These are phyloP conservation scores for Hippocampus comes DNA, from an alignment of 2,113 vertebrate genomes.

Conservation along the genomic window DNA sequence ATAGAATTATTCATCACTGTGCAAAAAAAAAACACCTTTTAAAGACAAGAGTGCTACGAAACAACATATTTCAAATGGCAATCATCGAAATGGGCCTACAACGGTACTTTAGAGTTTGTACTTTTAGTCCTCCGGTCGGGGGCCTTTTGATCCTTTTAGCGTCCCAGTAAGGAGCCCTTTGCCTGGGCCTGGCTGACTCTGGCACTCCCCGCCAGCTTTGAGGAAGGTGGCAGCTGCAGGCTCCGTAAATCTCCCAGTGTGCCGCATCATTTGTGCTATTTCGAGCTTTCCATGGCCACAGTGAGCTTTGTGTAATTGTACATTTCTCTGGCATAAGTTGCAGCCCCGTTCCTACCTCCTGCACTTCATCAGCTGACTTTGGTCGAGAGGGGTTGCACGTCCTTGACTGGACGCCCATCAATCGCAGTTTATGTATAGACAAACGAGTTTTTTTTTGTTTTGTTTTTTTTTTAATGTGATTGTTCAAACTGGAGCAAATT, in stretches of 20 bases:
- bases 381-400: too few relatives aligned
- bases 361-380: too few relatives aligned
- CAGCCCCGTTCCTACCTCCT: background rate
- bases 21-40: background rate
- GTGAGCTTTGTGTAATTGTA: conserved; percentile 30
- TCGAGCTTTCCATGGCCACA: conserved; percentile 35
- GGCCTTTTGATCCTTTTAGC: background rate
- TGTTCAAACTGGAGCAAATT: too few relatives aligned
- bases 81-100: background rate
- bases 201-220: conserved; percentile 15
- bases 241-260: conserved; percentile 42
- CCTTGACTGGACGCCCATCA: too few relatives aligned
- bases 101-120: too few relatives aligned
- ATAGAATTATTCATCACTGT: conserved; percentile 51
- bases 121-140: conserved; percentile 1
- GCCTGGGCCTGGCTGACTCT: conserved; percentile 9
- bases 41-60: conserved; percentile 21
- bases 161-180: conserved; percentile 4
- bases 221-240: conserved; percentile 36
- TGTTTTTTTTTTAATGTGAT: too few relatives aligned
- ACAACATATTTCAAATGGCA: background rate
- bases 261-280: conserved; percentile 34
- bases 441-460: too few relatives aligned
- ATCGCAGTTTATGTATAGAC: too few relatives aligned
- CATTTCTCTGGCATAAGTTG: conserved; percentile 29